A percentile compares a stretch with the other conserved stretches of the same genome.
phyloP scores from a whole-genome alignment of 2,113 vertebrate species.

The Albula glossodonta region DNA sequence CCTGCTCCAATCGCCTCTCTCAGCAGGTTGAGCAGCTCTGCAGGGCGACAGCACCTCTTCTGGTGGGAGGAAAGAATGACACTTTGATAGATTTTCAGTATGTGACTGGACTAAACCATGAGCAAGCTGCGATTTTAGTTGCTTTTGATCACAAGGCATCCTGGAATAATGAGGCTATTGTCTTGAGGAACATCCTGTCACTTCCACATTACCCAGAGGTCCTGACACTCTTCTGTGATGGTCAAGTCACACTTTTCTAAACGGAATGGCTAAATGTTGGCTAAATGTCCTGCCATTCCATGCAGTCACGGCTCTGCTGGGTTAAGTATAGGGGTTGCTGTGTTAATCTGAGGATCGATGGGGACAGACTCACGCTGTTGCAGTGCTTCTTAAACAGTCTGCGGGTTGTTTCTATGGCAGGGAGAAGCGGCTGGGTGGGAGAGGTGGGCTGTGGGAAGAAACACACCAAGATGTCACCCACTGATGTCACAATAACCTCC shows the following conservation, averaged over 20 bases:
- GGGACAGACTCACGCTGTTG: constrained; percentile 51
- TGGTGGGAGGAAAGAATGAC: constrained; percentile 28
- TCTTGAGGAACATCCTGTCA: too few relatives aligned
- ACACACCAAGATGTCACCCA: not conserved
- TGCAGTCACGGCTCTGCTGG: not conserved
- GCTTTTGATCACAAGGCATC: too few relatives aligned
- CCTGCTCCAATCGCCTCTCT: constrained; percentile 66
- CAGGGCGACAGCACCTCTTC: constrained; percentile 54
- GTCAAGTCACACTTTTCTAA: too few relatives aligned
- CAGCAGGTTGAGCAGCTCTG: constrained; percentile 59
- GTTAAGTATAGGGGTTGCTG: too few relatives aligned
- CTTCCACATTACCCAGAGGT: too few relatives aligned
- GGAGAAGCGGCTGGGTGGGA: constrained; percentile 55
- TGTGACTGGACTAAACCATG: too few relatives aligned
- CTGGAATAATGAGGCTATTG: too few relatives aligned
- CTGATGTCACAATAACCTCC: not conserved
- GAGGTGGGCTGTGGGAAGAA: constrained; percentile 39
- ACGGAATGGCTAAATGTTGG: too few relatives aligned
- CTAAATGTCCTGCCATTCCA: too few relatives aligned
- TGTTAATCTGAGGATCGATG: too few relatives aligned
- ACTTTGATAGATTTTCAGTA: not conserved
- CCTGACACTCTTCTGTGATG: too few relatives aligned
- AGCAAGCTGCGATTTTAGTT: too few relatives aligned
- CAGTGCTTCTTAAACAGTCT: constrained; percentile 63
- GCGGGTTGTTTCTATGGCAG: constrained; percentile 32